Percentiles rank a stretch among this genome's conserved stretches.
These are phyloP conservation scores for Lepidonotus clava DNA, from an alignment of 2,888 invertebrate species.

Conservation along the genomic window DNA sequence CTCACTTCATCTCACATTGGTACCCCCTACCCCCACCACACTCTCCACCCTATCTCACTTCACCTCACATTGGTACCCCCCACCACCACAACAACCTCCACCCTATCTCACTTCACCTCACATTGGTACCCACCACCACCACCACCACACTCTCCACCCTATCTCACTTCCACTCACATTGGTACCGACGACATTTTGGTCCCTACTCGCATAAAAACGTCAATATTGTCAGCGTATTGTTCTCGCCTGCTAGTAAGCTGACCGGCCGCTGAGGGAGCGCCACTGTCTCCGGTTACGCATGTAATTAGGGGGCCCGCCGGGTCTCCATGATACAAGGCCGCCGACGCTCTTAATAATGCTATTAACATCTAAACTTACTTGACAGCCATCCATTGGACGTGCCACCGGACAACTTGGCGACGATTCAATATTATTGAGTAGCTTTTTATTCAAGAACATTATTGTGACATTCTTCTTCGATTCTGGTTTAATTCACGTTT, in stretches of 20 bases:
- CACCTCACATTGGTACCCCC: background rate
- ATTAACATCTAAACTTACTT: slow-evolving; percentile 23
- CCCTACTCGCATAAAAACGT: background rate
- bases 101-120: background rate
- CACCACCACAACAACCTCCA: background rate
- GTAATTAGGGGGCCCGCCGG: slow-evolving; percentile 16
- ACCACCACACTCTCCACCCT: background rate
- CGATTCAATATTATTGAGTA: no score
- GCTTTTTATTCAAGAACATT: no score
- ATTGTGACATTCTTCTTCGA: no score
- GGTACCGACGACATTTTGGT: background rate
- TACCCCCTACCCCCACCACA: background rate
- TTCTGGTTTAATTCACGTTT: no score
- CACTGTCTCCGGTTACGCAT: background rate
- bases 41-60: background rate
- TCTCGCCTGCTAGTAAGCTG: background rate
- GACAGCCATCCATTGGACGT: background rate
- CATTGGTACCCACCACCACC: background rate
- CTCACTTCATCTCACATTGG: background rate
- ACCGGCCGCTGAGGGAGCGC: slow-evolving; percentile 4
- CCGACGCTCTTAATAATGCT: slow-evolving; percentile 11
- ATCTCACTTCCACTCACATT: background rate
- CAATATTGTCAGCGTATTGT: slow-evolving; percentile 16
- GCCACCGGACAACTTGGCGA: no score
- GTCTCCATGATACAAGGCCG: background rate